These are phyloP conservation scores for Philopotamus ludificatus DNA, from an alignment of 1,140 invertebrate genomes.

Conservation along the genomic window DNA sequence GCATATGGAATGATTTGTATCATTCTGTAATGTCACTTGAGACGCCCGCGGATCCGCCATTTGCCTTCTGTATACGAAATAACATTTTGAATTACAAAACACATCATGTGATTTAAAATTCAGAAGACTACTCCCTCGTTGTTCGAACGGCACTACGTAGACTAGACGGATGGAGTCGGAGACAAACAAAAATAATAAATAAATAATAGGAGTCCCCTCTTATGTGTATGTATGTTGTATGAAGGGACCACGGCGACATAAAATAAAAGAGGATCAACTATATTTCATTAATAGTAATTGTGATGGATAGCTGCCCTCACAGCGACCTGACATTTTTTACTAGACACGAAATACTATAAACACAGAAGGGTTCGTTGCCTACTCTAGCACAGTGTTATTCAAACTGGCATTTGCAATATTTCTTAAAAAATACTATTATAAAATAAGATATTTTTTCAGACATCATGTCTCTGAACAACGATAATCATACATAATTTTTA, in stretches of 20 bases:
- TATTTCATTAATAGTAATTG: conserved; percentile 43
- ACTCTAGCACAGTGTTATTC: too few relatives aligned
- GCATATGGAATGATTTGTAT: too few relatives aligned
- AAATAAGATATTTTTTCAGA: too few relatives aligned
- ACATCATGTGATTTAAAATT: neutral
- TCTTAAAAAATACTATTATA: too few relatives aligned
- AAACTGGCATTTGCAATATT: too few relatives aligned
- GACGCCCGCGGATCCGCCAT: neutral
- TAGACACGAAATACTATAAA: too few relatives aligned
- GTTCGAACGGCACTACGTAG: neutral
- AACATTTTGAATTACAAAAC: neutral
- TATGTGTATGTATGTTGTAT: neutral
- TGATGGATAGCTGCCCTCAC: conserved; percentile 37
- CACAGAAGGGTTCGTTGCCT: too few relatives aligned
- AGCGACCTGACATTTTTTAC: conserved; percentile 33
- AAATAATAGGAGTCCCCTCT: neutral
- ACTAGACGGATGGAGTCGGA: neutral
- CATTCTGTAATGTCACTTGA: neutral
- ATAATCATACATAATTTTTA: too few relatives aligned
- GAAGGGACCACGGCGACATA: conserved; percentile 29
- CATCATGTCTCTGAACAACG: too few relatives aligned
- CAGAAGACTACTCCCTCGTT: neutral
- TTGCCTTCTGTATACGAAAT: neutral
- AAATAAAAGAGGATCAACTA: conserved; percentile 35
- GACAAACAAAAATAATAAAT: neutral